A percentile compares a stretch with the other conserved stretches of the same genome.
Conservation (phyloP, 2,888 invertebrate genomes). For the Pardosa pseudoannulata region DNA sequence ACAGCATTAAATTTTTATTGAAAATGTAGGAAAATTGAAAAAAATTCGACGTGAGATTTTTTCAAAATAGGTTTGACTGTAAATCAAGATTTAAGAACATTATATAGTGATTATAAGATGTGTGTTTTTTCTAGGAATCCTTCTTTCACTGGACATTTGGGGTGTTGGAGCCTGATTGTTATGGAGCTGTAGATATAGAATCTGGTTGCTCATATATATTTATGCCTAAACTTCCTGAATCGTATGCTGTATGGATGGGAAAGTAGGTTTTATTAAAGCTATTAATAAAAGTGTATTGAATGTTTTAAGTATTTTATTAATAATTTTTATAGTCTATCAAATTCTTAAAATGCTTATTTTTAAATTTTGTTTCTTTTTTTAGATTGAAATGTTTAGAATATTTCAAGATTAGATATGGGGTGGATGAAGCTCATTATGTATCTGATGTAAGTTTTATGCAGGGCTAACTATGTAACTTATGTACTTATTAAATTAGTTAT, state of each 20-base stretch:
- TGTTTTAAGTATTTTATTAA: neutral
- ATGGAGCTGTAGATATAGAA: slow-evolving; percentile 84
- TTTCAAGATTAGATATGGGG: slow-evolving; percentile 87
- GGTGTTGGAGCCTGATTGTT: slow-evolving; percentile 93
- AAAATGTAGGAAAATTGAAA: no score
- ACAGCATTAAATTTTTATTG: no score
- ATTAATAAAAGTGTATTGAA: neutral
- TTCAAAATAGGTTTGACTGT: no score
- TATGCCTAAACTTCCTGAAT: slow-evolving; percentile 88
- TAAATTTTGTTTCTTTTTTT: slow-evolving; percentile 45
- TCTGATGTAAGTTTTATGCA: slow-evolving; percentile 86
- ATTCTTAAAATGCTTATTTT: no score
- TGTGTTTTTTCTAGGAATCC: slow-evolving; percentile 90
- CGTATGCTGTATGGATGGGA: slow-evolving; percentile 97
- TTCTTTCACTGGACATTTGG: slow-evolving; percentile 98
- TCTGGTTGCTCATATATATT: slow-evolving; percentile 87
- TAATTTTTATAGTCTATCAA: neutral
- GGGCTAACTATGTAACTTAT: no score
- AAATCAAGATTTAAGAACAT: no score
- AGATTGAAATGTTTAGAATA: slow-evolving; percentile 84
- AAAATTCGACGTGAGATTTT: no score
- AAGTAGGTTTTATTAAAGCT: slow-evolving; percentile 78
- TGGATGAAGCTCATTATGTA: slow-evolving; percentile 88
- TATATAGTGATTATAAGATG: no score
- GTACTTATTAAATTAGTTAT: no score